Evolutionary conservation across 2,888 invertebrate species (phyloP).

Genomic region (Luffia ferchaultella): DNA sequence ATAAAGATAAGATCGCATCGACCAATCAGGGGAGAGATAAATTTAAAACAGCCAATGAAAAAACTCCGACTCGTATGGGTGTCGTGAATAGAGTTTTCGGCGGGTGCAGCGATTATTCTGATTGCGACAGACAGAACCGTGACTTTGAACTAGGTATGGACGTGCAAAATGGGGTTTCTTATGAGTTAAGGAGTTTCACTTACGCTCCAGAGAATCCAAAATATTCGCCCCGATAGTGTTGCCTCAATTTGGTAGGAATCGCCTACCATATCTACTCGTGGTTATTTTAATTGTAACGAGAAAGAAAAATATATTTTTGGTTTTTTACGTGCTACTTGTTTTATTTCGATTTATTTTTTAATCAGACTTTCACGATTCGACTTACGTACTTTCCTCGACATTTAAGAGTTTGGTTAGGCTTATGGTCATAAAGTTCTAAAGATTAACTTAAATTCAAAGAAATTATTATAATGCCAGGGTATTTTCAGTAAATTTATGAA

Average conservation of each 20-base stretch:
- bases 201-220: constrained; percentile 88
- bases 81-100: constrained; percentile 47
- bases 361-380: too few species aligned
- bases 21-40: background rate
- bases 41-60: constrained; percentile 20
- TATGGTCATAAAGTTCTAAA: too few species aligned
- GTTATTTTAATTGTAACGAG: background rate
- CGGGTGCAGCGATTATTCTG: constrained; percentile 38
- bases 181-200: constrained; percentile 87
- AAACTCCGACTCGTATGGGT: too few species aligned
- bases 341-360: too few species aligned
- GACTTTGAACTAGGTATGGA: constrained; percentile 10
- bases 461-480: too few species aligned
- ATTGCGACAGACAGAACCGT: constrained; percentile 15
- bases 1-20: constrained; percentile 8
- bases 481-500: too few species aligned
- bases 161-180: constrained; percentile 68
- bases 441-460: too few species aligned
- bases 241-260: constrained; percentile 1
- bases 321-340: constrained; percentile 23
- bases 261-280: background rate
- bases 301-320: constrained; percentile 52
- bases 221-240: constrained; percentile 75
- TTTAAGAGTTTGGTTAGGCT: too few species aligned
- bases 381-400: too few species aligned